Evolutionary conservation across 92 coral and sea anemone genomes (phyloP).

Genomic region (Plumapathes pennacea): DNA sequence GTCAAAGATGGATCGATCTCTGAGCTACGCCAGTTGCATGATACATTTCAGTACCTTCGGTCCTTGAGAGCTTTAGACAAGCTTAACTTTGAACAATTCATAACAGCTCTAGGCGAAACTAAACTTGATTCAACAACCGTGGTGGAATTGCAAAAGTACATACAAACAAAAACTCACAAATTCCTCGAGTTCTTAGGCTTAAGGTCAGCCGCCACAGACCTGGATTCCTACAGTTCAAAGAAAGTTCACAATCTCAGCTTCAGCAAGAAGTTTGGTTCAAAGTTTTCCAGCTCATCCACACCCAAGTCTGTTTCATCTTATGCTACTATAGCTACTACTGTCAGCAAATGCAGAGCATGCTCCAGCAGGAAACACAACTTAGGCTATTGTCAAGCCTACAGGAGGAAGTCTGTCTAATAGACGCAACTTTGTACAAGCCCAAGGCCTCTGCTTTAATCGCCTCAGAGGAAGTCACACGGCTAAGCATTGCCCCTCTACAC

Average conservation of each 20-base stretch:
- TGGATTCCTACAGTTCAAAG: too few species aligned
- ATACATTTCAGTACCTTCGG: too few species aligned
- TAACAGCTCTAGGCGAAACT: slow-evolving; percentile 30
- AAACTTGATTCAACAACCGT: slow-evolving; percentile 39
- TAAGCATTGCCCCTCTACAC: slow-evolving; percentile 37
- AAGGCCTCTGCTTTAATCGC: slow-evolving; percentile 40
- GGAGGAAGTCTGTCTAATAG: too few species aligned
- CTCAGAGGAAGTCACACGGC: too few species aligned
- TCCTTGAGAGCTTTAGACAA: too few species aligned
- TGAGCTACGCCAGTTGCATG: too few species aligned
- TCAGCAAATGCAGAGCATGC: slow-evolving; percentile 35
- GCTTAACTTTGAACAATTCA: slow-evolving; percentile 19
- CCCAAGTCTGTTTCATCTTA: too few species aligned
- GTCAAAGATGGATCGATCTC: slow-evolving; percentile 59
- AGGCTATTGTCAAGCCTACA: slow-evolving; percentile 46
- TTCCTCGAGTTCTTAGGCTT: slow-evolving; percentile 58
- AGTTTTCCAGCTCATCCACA: too few species aligned
- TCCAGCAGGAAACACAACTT: slow-evolving; percentile 5
- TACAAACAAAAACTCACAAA: too few species aligned
- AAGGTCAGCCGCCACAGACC: slow-evolving; percentile 32
- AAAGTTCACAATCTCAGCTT: too few species aligned
- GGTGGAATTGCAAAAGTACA: slow-evolving; percentile 62
- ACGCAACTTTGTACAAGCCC: neutral
- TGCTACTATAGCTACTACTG: too few species aligned
- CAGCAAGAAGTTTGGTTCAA: too few species aligned